Evolutionary conservation across 2,113 vertebrate species (phyloP), one percentile per base, ranked within the genome.

Genomic region (Pyxicephalus adspersus): DNA sequence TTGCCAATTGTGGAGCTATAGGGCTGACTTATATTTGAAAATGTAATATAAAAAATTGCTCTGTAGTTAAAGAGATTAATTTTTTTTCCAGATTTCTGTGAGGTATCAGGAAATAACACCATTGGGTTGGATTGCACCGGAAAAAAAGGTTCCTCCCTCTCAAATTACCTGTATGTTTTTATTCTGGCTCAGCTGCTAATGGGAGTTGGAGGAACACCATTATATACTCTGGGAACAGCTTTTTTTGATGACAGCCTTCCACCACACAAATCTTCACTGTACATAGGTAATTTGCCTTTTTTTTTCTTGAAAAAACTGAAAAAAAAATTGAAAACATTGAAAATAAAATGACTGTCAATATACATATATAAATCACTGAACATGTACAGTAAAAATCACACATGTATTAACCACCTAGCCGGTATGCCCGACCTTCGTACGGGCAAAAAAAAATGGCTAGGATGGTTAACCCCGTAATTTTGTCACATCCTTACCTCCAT

Each of bases 191-290:
- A 95, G 50, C 75, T 94, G 22, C 78, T 95, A 17, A 83, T 94
- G 77, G 94, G 94, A 73, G 77, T 87, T 25, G 94, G 94, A 86
- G 93, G 92, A 65, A 94, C 93, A 60, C 93, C 94, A 0, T 83
- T 95, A 0, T 95, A 94, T 76, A 95, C 94, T 23, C 73, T 95
- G 74, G 94, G 94, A 4, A 94, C 92, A 63, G 87, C 93, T 51
- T 94, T 92, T 84, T 89, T 95, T 84, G 94, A 95, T 85, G 93
- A 94, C 2, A 92, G 91, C 74, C 91, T 94, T 5, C 88, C 93
- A 15, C 90, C 87, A 54, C 89, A 94, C 84, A 92, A 92, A 60
- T 89, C 92, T 81, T 94, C 94, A 6, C 85, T 94, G 4, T 95
- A 94, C 55, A 94, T 95, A 88, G 94, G 94, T 95, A 89, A 90